These are phyloP conservation scores for Alloplasta piceator DNA, from an alignment of 2,888 invertebrate species.

Conservation along the genomic window DNA sequence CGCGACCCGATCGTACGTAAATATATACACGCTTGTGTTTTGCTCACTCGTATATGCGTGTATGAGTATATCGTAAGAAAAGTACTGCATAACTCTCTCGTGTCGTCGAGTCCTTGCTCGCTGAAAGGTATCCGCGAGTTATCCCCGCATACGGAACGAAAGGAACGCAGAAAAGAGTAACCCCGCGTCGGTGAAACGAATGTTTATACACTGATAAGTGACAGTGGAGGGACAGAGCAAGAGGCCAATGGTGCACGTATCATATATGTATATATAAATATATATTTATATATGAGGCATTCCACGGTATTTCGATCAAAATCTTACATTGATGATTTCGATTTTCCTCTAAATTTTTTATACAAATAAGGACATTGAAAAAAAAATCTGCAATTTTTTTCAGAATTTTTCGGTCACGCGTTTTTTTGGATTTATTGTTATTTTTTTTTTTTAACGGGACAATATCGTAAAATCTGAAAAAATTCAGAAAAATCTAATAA, in stretches of 20 bases:
- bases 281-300: no score
- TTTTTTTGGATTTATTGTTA: no score
- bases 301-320: no score
- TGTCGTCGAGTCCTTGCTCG: slow-evolving; percentile 55
- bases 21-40: background rate
- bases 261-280: slow-evolving; percentile 27
- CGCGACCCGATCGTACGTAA: slow-evolving; percentile 34
- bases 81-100: slow-evolving; percentile 43
- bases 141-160: slow-evolving; percentile 71
- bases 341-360: no score
- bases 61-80: slow-evolving; percentile 7
- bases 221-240: slow-evolving; percentile 64
- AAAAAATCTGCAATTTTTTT: no score
- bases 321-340: no score
- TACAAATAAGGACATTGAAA: no score
- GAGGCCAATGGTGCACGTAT: slow-evolving; percentile 65
- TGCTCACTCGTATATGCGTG: background rate
- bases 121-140: slow-evolving; percentile 58
- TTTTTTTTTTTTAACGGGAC: no score
- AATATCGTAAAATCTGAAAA: no score
- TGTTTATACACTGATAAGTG: slow-evolving; percentile 78
- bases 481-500: no score
- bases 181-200: slow-evolving; percentile 73
- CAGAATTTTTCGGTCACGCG: no score
- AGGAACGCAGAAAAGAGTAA: slow-evolving; percentile 58